Evolutionary conservation across 92 coral and sea anemone species (phyloP), one percentile per base, ranked within the genome.

Genomic region (Bergia puertoricense): DNA sequence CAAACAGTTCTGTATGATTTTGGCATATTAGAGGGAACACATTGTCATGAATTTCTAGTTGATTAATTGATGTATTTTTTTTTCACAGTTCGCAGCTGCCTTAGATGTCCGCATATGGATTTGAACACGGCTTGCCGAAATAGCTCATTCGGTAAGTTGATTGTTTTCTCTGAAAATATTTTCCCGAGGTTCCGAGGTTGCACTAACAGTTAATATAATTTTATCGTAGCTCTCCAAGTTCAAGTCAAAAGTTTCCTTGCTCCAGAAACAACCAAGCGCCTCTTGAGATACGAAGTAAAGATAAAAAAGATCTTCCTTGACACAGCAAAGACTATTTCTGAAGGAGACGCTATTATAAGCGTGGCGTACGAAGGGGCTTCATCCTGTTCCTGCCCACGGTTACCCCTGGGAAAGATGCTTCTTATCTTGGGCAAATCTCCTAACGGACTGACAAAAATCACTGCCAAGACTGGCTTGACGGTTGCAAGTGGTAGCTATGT

Each of bases 301-400:
- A 86, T 94, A 48, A 62, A 79, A 22, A 65, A 74, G 40, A 91
- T 94, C 44, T 74, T 92, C 42, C 89, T 88, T 67, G 91, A 86
- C 92, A 82, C 88, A 15, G 71, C 82, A 18, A 84, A 86, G 16
- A 88, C 50, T 8, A 81, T 90, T 10, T 37, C 86, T 39, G 77
- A 36, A 82, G 92, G 94, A 14, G 57, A 51, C 5, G 76, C 84
- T 15, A 80, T 92, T 36, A 0, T 94, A 43, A 94, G 92, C 72
- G 81, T 94, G 38, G 92, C 93, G n/a, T 90, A 94, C 88, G 40
- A 44, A 4, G 46, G 68, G 0, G 66, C 85, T 42, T 80, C 89
- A 14, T 78, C 62, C 37, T 94, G 96, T 74, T 76, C 93, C 85
- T 94, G 96, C 67, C 90, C 94, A n/a, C 69, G 88, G 56, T 73